Evolutionary conservation across 2,888 invertebrate species (phyloP), one percentile per base, ranked within the genome.

Genomic region (Harmothoe impar): DNA sequence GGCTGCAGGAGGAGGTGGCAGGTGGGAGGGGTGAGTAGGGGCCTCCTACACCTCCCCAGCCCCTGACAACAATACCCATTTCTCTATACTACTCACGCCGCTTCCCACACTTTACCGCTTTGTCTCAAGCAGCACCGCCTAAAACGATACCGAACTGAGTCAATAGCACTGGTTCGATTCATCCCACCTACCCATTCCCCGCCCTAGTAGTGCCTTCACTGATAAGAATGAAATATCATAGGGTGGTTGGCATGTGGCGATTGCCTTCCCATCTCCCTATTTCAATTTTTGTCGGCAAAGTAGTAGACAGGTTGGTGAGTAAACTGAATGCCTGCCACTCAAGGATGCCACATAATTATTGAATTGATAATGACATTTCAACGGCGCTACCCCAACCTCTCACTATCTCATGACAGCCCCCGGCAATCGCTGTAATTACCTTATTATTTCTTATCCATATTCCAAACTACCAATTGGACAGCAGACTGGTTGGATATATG

Each of bases 161-260:
- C 72, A 72, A 62, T 62, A 62, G n/a, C 62, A 62, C 20, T n/a
- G 62, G 15, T 62, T 62, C n/a, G 23, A 62, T 62, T 62, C 62
- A 7, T 3, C n/a, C n/a, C 1, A 3, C 62, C 10, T 7, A 3
- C 43, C 43, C 43, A 43, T 43, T 43, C 43, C 10, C 43, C 10
- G 43, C 43, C 43, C 5, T 43, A 62, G 62, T 62, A n/a, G 62
- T 62, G 62, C n/a, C 62, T 62, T n/a, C 20, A 1, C 62, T 62
- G 62, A 62, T 62, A 62, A 62, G 62, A 62, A 62, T 62, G 62
- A 62, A 62, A 62, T 62, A 62, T 62, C 62, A 62, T 15, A 62
- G 62, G 62, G 62, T 7, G n/a, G 62, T 15, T 12, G 62, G 62
- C 62, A 62, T n/a, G 23, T n/a, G 62, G n/a, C 62, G n/a, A 62